Evolutionary conservation across 2,888 invertebrate species (phyloP).

Genomic region (Campaea margaritaria): DNA sequence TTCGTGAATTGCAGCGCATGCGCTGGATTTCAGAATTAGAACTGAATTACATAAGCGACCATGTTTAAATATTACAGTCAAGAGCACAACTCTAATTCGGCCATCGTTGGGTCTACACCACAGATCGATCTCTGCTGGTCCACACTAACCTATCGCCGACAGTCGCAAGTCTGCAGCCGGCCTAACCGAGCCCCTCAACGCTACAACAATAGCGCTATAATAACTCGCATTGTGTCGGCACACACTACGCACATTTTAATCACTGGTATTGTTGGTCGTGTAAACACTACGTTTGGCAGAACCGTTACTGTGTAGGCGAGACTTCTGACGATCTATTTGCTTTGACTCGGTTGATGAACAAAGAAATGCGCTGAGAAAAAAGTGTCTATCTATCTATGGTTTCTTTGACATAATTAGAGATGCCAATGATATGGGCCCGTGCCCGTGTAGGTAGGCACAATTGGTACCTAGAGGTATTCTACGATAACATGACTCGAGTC

Average conservation of each 20-base stretch:
- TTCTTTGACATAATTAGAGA: conserved; percentile 7
- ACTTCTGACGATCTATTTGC: conserved; percentile 44
- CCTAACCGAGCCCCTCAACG: conserved; percentile 43
- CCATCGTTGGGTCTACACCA: too few species aligned
- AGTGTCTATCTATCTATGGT: neutral
- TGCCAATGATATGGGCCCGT: conserved; percentile 16
- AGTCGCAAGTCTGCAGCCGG: conserved; percentile 35
- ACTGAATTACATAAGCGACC: too few species aligned
- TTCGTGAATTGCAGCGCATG: too few species aligned
- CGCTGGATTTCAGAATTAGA: too few species aligned
- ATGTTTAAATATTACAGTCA: too few species aligned
- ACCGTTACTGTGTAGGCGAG: conserved; percentile 56
- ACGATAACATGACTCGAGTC: too few species aligned
- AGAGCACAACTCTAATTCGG: too few species aligned
- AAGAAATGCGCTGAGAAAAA: conserved; percentile 24
- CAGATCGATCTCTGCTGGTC: too few species aligned
- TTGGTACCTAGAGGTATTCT: too few species aligned
- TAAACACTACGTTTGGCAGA: conserved; percentile 41
- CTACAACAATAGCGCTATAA: conserved; percentile 70
- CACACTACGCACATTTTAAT: conserved; percentile 75
- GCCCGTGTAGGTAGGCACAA: too few species aligned
- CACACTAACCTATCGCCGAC: too few species aligned
- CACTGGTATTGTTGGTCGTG: conserved; percentile 60
- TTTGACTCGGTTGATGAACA: conserved; percentile 32
- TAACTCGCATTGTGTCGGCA: conserved; percentile 76